Conservation (phyloP, 2,797 vertebrate species). For the Betta splendens region DNA sequence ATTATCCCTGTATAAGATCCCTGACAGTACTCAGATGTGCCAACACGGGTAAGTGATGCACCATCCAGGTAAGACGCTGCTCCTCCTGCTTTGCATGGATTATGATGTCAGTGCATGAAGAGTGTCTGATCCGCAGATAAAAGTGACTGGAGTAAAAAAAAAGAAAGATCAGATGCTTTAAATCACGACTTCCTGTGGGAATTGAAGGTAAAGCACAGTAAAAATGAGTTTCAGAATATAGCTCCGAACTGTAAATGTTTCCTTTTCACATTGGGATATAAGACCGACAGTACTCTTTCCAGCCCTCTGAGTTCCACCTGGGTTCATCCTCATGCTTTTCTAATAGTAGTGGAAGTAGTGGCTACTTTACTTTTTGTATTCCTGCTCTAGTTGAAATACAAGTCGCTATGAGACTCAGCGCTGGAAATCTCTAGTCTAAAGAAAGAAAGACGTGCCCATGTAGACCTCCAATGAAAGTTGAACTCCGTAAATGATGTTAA, state of each 20-base stretch:
- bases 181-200: not conserved
- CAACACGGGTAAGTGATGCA: slow-evolving; percentile 56
- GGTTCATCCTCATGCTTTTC: slow-evolving; percentile 18
- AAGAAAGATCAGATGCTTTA: slow-evolving; percentile 5
- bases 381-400: slow-evolving; percentile 14
- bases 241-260: slow-evolving; percentile 12
- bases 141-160: not conserved
- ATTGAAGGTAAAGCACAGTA: slow-evolving; percentile 6
- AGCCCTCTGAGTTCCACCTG: slow-evolving; percentile 7
- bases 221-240: not conserved
- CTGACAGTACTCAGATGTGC: slow-evolving; percentile 44
- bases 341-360: slow-evolving; percentile 5
- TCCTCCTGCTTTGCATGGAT: slow-evolving; percentile 11
- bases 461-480: not conserved
- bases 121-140: not conserved
- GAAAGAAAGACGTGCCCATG: not conserved
- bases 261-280: not conserved
- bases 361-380: not conserved
- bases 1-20: slow-evolving; percentile 33
- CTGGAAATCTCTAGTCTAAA: too few species aligned
- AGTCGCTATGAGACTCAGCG: slow-evolving; percentile 20
- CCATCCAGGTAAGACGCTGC: slow-evolving; percentile 49
- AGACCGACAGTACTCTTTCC: slow-evolving; percentile 23
- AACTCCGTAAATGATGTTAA: slow-evolving; percentile 1
- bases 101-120: not conserved